Conservation (phyloP, 2,113 vertebrate species). For the Caloenas nicobarica region DNA sequence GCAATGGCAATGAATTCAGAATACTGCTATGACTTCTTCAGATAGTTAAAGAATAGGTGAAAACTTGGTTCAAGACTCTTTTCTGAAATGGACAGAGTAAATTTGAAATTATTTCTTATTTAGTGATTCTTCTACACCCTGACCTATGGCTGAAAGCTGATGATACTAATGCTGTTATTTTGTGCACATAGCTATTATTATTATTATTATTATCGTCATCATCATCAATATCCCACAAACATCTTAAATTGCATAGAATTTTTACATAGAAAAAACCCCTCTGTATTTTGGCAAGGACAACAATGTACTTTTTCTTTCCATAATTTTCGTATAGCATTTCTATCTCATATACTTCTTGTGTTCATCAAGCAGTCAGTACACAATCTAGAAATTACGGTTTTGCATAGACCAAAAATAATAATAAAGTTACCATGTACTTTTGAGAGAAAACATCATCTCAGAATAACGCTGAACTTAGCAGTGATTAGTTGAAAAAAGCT, state of each 20-base stretch:
- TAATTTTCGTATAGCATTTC: neutral
- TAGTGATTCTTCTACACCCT: neutral
- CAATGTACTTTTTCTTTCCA: neutral
- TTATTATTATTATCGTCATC: neutral
- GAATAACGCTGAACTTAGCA: neutral
- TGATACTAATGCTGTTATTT: neutral
- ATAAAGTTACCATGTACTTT: neutral
- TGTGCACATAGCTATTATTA: neutral
- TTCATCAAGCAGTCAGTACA: neutral
- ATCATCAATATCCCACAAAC: neutral
- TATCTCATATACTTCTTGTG: rapidly evolving
- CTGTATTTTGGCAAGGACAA: neutral
- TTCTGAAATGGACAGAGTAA: neutral
- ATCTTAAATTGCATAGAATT: neutral
- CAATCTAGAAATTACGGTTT: neutral
- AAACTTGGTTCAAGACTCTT: neutral
- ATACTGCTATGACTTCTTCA: neutral
- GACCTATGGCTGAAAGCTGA: neutral
- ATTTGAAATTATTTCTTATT: neutral
- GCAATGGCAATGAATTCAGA: neutral
- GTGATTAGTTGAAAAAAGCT: neutral
- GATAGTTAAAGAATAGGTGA: neutral
- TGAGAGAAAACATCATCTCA: neutral
- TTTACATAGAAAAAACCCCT: rapidly evolving
- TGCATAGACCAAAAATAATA: rapidly evolving